Evolutionary conservation across 2,113 vertebrate species (phyloP).

Genomic region (Chaenogobius annularis): DNA sequence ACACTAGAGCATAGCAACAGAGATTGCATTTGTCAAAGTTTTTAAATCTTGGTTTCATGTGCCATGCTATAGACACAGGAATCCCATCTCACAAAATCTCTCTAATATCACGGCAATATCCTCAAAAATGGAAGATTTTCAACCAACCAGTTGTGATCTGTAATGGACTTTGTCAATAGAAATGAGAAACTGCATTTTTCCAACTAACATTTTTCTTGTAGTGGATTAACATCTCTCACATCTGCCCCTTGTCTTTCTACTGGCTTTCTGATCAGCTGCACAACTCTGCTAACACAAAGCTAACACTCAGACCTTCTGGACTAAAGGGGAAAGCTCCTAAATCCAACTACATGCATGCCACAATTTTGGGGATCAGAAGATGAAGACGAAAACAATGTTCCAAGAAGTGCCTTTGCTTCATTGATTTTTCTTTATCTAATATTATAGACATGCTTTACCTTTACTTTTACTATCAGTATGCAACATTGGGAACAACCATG

Average conservation of each 20-base stretch:
- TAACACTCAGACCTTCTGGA: constrained; percentile 75
- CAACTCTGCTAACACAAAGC: constrained; percentile 76
- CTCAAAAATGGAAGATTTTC: constrained; percentile 51
- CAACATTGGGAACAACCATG: constrained; percentile 73
- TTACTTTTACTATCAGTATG: constrained; percentile 77
- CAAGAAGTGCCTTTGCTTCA: constrained; percentile 62
- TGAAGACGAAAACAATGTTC: constrained; percentile 59
- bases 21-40: constrained; percentile 55
- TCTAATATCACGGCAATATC: constrained; percentile 36
- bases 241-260: constrained; percentile 69
- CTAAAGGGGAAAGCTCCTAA: constrained; percentile 73
- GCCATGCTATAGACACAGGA: constrained; percentile 40
- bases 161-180: constrained; percentile 72
- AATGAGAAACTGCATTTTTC: constrained; percentile 85
- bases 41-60: constrained; percentile 60
- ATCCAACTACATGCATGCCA: constrained; percentile 82
- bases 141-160: constrained; percentile 74
- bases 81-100: constrained; percentile 43
- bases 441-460: constrained; percentile 71
- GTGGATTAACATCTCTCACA: constrained; percentile 76
- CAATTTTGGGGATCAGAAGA: constrained; percentile 77
- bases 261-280: constrained; percentile 77
- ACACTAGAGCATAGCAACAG: constrained; percentile 59
- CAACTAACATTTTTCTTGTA: constrained; percentile 80
- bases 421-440: constrained; percentile 72